These are phyloP conservation scores for Zoanthus gigantus DNA, from an alignment of 92 coral and sea anemone species.

Conservation along the genomic window DNA sequence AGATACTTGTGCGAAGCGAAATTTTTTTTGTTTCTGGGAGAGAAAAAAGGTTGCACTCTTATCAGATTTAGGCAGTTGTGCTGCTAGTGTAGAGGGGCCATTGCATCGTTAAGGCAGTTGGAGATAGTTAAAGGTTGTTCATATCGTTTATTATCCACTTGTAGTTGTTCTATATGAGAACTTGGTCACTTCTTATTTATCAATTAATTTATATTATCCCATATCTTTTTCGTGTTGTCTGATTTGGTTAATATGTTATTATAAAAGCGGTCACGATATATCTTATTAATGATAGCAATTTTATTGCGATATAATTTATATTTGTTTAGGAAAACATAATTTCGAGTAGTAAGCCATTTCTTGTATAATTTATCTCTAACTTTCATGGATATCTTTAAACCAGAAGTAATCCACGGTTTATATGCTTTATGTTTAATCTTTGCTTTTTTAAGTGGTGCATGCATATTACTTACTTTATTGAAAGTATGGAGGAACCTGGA, in stretches of 20 bases:
- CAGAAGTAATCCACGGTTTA: slow-evolving; percentile 57
- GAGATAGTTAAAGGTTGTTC: slow-evolving; percentile 51
- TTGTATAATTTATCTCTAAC: slow-evolving; percentile 51
- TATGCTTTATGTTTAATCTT: slow-evolving; percentile 36
- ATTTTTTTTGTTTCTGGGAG: slow-evolving; percentile 22
- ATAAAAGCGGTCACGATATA: slow-evolving; percentile 41
- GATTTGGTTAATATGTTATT: neutral
- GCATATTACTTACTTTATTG: slow-evolving; percentile 34
- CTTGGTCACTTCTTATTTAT: neutral
- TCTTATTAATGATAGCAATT: slow-evolving; percentile 31
- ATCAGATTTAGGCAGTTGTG: slow-evolving; percentile 49
- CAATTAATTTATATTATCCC: neutral
- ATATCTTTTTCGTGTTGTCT: slow-evolving; percentile 12
- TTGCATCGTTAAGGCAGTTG: slow-evolving; percentile 28
- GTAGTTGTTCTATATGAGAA: neutral
- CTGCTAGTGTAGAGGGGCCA: slow-evolving; percentile 44
- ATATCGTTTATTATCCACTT: slow-evolving; percentile 28
- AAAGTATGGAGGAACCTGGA: slow-evolving; percentile 37
- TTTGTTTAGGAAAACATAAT: slow-evolving; percentile 21
- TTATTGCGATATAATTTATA: slow-evolving; percentile 38
- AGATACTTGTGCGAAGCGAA: neutral
- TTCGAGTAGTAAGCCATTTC: slow-evolving; percentile 53
- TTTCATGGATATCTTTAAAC: slow-evolving; percentile 29
- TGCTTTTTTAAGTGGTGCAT: slow-evolving; percentile 40
- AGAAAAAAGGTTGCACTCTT: slow-evolving; percentile 40